A percentile compares a stretch with the other conserved stretches of the same genome.
Evolutionary conservation across 2,113 vertebrate species (phyloP).

Genomic region (Nanorana parkeri): DNA sequence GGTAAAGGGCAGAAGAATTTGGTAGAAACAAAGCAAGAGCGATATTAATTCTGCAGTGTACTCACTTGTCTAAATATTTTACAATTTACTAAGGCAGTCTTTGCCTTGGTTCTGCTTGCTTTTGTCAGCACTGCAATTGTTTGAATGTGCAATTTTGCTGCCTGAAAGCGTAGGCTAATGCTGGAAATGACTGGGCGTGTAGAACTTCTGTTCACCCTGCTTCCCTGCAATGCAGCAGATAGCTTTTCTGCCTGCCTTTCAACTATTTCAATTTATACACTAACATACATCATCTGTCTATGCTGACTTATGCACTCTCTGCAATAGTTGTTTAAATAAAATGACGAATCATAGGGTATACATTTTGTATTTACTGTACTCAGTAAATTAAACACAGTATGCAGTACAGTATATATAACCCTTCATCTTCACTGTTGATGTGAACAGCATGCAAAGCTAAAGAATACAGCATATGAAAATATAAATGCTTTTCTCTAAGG

Average conservation of each 20-base stretch:
- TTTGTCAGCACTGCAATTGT: conserved; percentile 26
- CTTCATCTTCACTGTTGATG: neutral
- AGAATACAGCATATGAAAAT: neutral
- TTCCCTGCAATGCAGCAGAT: conserved; percentile 47
- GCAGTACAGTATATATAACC: too few species aligned
- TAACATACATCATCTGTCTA: neutral
- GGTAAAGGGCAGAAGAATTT: too few species aligned
- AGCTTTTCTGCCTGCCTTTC: neutral
- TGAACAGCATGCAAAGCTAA: neutral
- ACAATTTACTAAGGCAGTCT: too few species aligned
- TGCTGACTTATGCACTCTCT: neutral
- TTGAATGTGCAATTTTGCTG: conserved; percentile 27
- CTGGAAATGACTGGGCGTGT: neutral
- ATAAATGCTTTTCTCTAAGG: neutral
- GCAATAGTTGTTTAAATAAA: neutral
- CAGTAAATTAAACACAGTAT: too few species aligned
- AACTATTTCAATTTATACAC: neutral
- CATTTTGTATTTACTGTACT: too few species aligned
- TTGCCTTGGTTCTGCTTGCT: neutral
- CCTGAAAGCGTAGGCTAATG: conserved; percentile 1
- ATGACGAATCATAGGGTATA: neutral
- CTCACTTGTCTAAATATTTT: too few species aligned
- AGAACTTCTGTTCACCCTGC: conserved; percentile 21
- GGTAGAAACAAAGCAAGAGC: too few species aligned
- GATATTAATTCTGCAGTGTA: too few species aligned